Evolutionary conservation across 2,888 invertebrate genomes (phyloP).

Genomic region (Cataglyphis livida): DNA sequence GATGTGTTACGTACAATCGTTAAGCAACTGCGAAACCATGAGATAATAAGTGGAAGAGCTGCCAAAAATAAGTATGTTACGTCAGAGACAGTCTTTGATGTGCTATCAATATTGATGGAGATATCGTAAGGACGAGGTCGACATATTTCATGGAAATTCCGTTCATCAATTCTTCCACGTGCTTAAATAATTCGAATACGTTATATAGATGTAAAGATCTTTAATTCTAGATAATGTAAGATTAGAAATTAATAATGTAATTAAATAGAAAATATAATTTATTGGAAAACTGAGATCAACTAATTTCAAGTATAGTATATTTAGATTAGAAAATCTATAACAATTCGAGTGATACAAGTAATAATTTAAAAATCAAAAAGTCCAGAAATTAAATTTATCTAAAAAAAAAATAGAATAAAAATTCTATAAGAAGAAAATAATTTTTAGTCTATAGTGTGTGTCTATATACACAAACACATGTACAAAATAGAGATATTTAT

Average conservation of each 20-base stretch:
- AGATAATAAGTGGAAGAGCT: constrained; percentile 52
- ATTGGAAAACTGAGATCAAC: not conserved
- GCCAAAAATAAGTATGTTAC: constrained; percentile 12
- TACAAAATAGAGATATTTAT: not conserved
- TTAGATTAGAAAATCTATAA: not conserved
- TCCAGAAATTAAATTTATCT: not conserved
- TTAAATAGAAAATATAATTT: not conserved
- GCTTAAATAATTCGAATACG: not conserved
- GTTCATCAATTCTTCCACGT: not conserved
- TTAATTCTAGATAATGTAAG: not conserved
- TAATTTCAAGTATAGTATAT: not conserved
- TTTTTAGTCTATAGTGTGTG: not conserved
- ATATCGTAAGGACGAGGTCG: not conserved
- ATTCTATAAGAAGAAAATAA: not conserved
- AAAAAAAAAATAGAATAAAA: not conserved
- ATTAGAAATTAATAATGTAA: not conserved
- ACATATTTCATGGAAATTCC: not conserved
- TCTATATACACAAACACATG: not conserved
- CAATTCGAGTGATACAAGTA: not conserved
- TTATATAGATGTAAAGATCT: not conserved
- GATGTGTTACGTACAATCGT: constrained; percentile 58
- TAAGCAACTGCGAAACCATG: constrained; percentile 59
- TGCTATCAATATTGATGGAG: not conserved
- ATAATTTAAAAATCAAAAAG: not conserved
- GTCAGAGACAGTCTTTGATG: not conserved